phyloP scores from a whole-genome alignment of 2,797 vertebrate species.

The Rhabdophis nuchalis region DNA sequence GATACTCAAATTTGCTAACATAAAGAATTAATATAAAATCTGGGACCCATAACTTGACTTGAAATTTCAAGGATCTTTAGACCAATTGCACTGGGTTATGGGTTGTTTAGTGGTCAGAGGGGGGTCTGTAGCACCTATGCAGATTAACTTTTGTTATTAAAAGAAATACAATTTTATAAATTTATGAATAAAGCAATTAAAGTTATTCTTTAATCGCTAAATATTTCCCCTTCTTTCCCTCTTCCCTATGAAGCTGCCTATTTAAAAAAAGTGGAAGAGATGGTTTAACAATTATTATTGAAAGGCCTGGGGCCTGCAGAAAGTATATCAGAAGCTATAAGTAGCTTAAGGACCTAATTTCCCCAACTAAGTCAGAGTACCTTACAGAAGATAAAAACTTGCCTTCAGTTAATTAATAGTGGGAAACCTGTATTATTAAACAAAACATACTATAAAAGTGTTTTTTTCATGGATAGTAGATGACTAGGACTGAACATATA shows the following conservation, averaged over 20 bases:
- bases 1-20: not conserved
- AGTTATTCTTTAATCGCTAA: not conserved
- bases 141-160: not conserved
- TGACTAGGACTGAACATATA: not conserved
- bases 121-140: not conserved
- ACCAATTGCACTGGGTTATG: not conserved
- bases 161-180: not conserved
- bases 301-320: not conserved
- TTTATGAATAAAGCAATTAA: not conserved
- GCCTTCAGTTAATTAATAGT: not conserved
- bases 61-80: not conserved
- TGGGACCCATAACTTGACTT: not conserved
- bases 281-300: not conserved
- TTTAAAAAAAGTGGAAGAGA: not conserved
- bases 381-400: not conserved
- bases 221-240: not conserved
- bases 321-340: not conserved
- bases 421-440: not conserved
- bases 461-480: not conserved
- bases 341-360: not conserved
- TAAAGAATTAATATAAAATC: not conserved
- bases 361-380: not conserved
- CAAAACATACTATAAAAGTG: not conserved
- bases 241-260: not conserved
- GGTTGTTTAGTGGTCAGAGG: not conserved